Evolutionary conservation across 2,113 vertebrate genomes (phyloP), one percentile per base, ranked within the genome.

Genomic region (Etheostoma spectabile): DNA sequence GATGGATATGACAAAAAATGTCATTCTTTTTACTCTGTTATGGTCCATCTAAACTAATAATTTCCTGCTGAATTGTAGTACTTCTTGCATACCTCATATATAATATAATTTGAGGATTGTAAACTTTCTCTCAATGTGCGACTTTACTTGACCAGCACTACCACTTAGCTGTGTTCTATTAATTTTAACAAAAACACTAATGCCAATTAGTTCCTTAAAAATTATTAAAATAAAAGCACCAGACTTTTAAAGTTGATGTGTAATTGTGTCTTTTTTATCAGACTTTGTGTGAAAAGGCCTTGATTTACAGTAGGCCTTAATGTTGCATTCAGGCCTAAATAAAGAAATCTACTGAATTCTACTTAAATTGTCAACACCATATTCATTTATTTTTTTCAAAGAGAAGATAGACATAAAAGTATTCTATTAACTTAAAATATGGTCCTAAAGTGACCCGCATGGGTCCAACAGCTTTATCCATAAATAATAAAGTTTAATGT

Each of bases 401-500:
- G 27, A 73, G n/a, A 18, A 27, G 49, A 16, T 59, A 55, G 77
- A 77, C 65, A 73, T 51, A 84, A 80, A 84, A 67, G 68, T n/a
- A 86, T 33, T 49, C 15, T 11, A 72, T 78, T 68, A 85, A 57
- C 60, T 19, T 13, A 61, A 69, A 62, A 73, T 76, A 86, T 22
- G 66, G 51, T n/a, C 42, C 63, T 48, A 6, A 77, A 38, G 22
- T 88, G 45, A 81, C 67, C 52, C 35, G 62, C 62, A 71, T 42
- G 0, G 49, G 83, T 84, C 70, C 52, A 80, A 62, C 51, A 67
- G 64, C 59, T 83, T n/a, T 79, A 48, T 74, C 63, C 63, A 82
- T 75, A 90, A 86, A 80, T 79, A 82, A 61, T 45, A 42, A 63
- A 51, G 51, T 84, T 56, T 80, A 62, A 74, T 64, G 77, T 72